Percentiles rank a stretch among this genome's conserved stretches.
Evolutionary conservation across 1,140 invertebrate species (phyloP).

Genomic region (Atta cephalotes): DNA sequence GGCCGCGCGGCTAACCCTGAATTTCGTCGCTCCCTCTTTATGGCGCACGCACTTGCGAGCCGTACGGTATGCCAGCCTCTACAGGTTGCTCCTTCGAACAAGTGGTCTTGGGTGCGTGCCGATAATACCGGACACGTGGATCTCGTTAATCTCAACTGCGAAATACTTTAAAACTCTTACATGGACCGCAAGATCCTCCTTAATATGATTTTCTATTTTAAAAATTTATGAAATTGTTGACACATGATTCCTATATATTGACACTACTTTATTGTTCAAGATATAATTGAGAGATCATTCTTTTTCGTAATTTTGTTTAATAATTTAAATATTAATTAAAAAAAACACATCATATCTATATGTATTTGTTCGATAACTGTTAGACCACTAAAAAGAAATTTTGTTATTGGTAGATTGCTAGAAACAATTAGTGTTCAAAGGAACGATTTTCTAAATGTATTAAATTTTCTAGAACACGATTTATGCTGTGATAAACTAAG

Average conservation of each 20-base stretch:
- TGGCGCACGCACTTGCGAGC: conserved; percentile 61
- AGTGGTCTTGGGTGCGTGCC: conserved; percentile 75
- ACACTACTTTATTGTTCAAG: neutral
- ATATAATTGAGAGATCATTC: neutral
- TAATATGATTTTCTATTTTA: neutral
- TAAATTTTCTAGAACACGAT: neutral
- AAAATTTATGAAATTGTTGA: neutral
- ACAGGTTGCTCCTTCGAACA: conserved; percentile 74
- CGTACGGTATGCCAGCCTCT: conserved; percentile 72
- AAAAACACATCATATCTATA: neutral
- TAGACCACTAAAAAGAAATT: neutral
- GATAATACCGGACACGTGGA: conserved; percentile 75
- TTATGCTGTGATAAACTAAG: neutral
- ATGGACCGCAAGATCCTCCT: neutral
- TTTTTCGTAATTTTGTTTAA: neutral
- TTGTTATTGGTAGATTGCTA: neutral
- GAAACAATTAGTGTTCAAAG: neutral
- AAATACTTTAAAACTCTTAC: conserved; percentile 10
- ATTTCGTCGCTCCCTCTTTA: conserved; percentile 67
- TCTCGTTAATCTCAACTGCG: conserved; percentile 67
- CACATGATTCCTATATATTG: neutral
- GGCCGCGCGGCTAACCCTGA: conserved; percentile 72
- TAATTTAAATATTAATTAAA: neutral
- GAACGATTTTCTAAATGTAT: neutral
- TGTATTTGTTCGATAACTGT: neutral